Conservation (phyloP, 92 coral and sea anemone species). For the Porites lobata region DNA sequence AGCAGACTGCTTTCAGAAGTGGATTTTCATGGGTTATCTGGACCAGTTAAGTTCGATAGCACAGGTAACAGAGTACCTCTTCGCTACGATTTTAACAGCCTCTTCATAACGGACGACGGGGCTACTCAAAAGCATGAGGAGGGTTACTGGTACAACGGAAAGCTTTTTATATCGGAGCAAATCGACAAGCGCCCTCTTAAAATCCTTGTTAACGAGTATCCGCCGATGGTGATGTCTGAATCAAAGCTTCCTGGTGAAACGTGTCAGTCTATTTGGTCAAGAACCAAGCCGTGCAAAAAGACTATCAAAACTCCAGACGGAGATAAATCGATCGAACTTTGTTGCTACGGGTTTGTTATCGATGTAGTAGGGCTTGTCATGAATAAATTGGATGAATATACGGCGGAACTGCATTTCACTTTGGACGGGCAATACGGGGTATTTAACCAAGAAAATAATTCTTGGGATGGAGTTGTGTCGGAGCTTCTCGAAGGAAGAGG, state of each 20-base stretch:
- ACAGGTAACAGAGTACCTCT: constrained; percentile 67
- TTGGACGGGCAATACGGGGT: constrained; percentile 87
- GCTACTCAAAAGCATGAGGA: not conserved
- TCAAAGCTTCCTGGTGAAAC: constrained; percentile 69
- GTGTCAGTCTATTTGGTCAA: constrained; percentile 60
- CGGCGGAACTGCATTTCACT: constrained; percentile 59
- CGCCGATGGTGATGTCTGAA: constrained; percentile 79
- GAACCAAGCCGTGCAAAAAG: constrained; percentile 60
- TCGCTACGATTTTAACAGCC: constrained; percentile 23
- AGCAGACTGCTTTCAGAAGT: constrained; percentile 63
- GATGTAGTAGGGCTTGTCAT: constrained; percentile 70
- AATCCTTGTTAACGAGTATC: constrained; percentile 76
- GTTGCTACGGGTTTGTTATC: constrained; percentile 90
- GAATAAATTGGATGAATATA: not conserved
- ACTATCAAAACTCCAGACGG: constrained; percentile 57
- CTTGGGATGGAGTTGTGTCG: constrained; percentile 87
- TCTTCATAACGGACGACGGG: not conserved
- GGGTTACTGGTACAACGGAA: constrained; percentile 76
- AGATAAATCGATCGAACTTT: constrained; percentile 20
- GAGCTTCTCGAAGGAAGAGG: constrained; percentile 77
- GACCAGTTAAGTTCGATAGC: constrained; percentile 72
- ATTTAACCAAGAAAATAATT: constrained; percentile 64
- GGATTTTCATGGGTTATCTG: constrained; percentile 75
- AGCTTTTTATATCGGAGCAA: constrained; percentile 35
- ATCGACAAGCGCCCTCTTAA: constrained; percentile 41